Conservation (phyloP, 2,888 invertebrate genomes). For the Sinopyrophorus schimmeli region DNA sequence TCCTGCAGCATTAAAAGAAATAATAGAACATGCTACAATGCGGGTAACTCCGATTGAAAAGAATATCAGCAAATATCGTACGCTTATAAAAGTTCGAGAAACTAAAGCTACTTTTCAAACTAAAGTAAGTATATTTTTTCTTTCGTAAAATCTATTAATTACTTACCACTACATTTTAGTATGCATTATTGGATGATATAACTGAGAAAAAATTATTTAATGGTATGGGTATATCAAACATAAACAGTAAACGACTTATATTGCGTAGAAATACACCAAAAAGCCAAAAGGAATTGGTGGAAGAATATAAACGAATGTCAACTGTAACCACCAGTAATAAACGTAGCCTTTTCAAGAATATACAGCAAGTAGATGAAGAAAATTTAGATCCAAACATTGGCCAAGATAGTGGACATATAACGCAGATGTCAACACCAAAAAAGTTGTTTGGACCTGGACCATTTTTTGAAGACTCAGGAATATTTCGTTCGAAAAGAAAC, state of each 20-base stretch:
- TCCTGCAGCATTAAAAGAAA: conserved; percentile 15
- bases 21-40: conserved; percentile 19
- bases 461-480: no score
- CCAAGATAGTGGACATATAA: no score
- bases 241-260: no score
- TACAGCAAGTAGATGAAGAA: no score
- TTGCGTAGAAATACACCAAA: conserved; percentile 7
- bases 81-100: conserved; percentile 2
- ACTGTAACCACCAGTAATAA: conserved; percentile 1
- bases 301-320: conserved; percentile 16
- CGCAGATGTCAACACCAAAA: no score
- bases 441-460: no score
- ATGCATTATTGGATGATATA: conserved; percentile 8
- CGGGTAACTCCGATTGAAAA: conserved; percentile 5
- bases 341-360: conserved; percentile 9
- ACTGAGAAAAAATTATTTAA: background rate
- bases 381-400: background rate
- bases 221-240: no score
- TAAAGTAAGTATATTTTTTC: no score
- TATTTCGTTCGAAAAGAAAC: no score
- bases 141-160: background rate
- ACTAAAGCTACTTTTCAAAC: no score
- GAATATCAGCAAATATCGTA: conserved; percentile 15
- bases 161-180: no score
- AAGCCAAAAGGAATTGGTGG: conserved; percentile 12